Conservation (phyloP, 2,797 vertebrate species). For the Mus minutoides region DNA sequence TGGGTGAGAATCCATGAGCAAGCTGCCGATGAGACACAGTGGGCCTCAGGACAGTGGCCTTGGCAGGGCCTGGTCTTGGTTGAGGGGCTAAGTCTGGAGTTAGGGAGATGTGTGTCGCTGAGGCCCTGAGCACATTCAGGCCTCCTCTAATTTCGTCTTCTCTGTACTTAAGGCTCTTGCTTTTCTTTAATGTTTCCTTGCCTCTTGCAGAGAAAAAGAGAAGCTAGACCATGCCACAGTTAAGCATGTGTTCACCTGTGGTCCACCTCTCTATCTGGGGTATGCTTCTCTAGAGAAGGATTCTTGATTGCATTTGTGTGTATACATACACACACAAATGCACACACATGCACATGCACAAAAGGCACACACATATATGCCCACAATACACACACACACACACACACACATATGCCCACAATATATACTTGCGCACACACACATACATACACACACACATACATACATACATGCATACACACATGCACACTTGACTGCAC, state of each 20-base stretch:
- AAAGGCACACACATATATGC: neutral
- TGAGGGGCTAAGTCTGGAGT: neutral
- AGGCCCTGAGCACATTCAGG: neutral
- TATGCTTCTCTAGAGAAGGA: neutral
- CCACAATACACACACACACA: no score
- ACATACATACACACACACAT: no score
- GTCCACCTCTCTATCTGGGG: no score
- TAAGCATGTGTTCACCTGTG: accelerated
- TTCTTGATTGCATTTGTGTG: neutral
- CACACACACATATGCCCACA: neutral
- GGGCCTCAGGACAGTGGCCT: neutral
- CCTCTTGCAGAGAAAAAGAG: neutral
- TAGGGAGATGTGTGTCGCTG: neutral
- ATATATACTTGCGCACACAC: no score
- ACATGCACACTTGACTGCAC: neutral
- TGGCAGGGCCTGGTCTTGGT: conserved; percentile 28
- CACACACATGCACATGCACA: neutral
- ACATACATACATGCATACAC: neutral
- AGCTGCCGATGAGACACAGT: neutral
- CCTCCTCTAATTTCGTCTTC: neutral
- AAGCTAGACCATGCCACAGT: accelerated
- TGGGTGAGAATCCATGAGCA: neutral
- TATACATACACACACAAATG: neutral
- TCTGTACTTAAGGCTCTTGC: neutral
- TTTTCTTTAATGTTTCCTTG: neutral